phyloP scores from a whole-genome alignment of 53 echinoderm and acorn worm species.

The Patiria pectinifera region DNA sequence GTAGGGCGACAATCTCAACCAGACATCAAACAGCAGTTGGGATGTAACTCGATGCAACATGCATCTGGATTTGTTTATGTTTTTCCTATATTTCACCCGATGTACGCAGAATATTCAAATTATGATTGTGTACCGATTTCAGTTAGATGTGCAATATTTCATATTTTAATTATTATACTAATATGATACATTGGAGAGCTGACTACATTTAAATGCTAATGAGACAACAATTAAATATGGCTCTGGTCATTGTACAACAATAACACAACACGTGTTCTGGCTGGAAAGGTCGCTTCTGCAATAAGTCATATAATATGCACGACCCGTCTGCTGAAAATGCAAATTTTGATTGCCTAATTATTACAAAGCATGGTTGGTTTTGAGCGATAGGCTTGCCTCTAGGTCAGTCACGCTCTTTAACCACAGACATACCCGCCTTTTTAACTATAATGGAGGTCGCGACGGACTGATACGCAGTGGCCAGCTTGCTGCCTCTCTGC shows the following conservation, averaged over 20 bases:
- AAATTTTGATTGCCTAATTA: neutral
- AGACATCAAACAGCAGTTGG: neutral
- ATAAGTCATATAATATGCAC: neutral
- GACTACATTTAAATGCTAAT: too few relatives aligned
- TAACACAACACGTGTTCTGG: neutral
- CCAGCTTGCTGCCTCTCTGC: neutral
- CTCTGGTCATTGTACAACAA: neutral
- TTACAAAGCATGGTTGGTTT: neutral
- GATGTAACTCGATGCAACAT: neutral
- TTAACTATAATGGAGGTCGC: neutral
- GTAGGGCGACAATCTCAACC: neutral
- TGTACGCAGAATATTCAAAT: neutral
- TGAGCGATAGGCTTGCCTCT: neutral
- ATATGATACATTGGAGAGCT: too few relatives aligned
- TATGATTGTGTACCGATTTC: neutral
- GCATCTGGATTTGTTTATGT: neutral
- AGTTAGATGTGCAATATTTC: neutral
- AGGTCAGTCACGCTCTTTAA: neutral
- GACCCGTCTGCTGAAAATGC: neutral
- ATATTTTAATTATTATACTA: too few relatives aligned
- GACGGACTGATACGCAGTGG: neutral
- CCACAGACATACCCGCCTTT: neutral
- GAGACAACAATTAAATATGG: neutral
- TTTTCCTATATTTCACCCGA: neutral
- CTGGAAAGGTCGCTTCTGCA: neutral